Base-by-base conservation (phyloP, 2,113 vertebrate species). In the Mionectes macconnelli region DNA sequence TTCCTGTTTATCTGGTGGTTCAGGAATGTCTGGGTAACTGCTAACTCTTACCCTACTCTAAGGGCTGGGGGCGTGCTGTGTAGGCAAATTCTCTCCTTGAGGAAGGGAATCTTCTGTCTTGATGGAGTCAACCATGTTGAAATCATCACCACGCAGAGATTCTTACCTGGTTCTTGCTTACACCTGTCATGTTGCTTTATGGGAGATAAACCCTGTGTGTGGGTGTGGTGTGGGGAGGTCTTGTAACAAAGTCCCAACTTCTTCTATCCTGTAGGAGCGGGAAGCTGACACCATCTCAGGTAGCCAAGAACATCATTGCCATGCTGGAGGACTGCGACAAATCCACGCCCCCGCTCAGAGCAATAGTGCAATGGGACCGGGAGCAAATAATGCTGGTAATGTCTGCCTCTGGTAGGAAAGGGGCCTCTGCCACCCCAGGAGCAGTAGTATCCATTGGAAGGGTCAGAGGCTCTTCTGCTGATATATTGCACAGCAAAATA, bases 301-400 rank as follows among this genome's bases (percentile, higher is more conserved):
- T 98, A 44, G 97, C 97, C 57, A 95, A 87, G 90, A 98, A 98
- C 82, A 93, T 98, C 88, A 87, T 97, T 90, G 87, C 95, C 22
- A 3, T 55, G 42, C 78, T 98, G 87, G 96, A 97, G 87, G 97
- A 96, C 76, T 90, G 78, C 0, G 88, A 97, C 84, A 96, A 94
- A 94, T 92, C 91, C 30, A 93, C n/a, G 0, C 91, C 93, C 1
- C 95, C 86, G 0, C 93, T 97, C 73, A 91, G 95, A 94, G 97
- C 97, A 8, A 94, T 98, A 49, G 96, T 97, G 73, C 97, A 98
- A 3, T 98, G 96, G 95, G 90, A 97, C 73, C 78, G 4, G 62
- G 76, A 92, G 15, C 94, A 97, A 89, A 98, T 98, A 77, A 95
- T 94, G 89, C 90, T 83, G 97, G 97, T 98, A 91, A 96, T 30